Evolutionary conservation across 2,797 vertebrate species (phyloP), one percentile per base, ranked within the genome.

Genomic region (Falco columbarius): DNA sequence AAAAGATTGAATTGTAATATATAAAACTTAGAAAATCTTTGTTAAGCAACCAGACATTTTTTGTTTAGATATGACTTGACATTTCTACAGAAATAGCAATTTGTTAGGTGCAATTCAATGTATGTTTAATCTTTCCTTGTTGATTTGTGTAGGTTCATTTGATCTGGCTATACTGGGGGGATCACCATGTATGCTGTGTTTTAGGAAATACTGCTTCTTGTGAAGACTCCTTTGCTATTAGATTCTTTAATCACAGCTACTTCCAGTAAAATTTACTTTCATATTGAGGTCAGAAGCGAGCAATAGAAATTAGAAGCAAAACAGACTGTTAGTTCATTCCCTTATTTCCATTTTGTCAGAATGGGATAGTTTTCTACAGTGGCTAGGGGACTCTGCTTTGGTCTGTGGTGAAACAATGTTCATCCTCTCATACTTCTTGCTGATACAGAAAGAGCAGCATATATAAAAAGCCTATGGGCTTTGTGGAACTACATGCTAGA

Each of bases 391-490:
- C 9, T 40, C 19, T 71, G 2, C 42, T 74, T 88, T 77, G 14
- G 24, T 32, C 61, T 38, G 22, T 58, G 27, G 9, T 70, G 56
- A 56, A 79, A 34, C 7, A 67, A 23, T 9, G 14, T 32, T 20
- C 4, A 24, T 11, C 3, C 62, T 3, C 0, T 20, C 8, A 19
- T 40, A 27, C 10, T 34, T 81, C 20, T 12, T 73, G 62, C 29
- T 67, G 65, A 42, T 6, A 55, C 7, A 40, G 5, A 10, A 72
- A 72, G 14, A 30, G 7, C 26, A 77, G 4, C 0, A 0, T 6
- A 4, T 9, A 34, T 14, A 46, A 81, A 72, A 74, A 68, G 4
- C 2, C 20, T 18, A 2, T 12, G 21, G 22, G 4, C 4, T 82
- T 82, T 81, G 24, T n/a, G 26, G 34, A 81, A 17, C 16, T n/a